A percentile compares a stretch with the other conserved stretches of the same genome.
phyloP scores from a whole-genome alignment of 2,888 invertebrate species.

The Octonoba sinensis region DNA sequence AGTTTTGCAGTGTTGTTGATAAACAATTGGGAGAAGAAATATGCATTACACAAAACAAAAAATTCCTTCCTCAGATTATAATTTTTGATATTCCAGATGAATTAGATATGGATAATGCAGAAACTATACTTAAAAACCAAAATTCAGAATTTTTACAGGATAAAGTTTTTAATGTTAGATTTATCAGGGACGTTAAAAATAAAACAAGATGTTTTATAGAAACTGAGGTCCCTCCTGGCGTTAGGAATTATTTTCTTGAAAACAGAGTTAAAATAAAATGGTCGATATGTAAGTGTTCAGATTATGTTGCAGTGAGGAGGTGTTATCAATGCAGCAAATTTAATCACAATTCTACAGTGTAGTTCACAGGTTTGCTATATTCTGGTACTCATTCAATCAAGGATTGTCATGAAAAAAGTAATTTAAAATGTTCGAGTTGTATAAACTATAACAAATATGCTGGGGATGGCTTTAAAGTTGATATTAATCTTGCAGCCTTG shows the following conservation, averaged over 20 bases:
- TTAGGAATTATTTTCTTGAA: constrained; percentile 11
- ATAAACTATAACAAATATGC: neutral
- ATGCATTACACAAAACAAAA: neutral
- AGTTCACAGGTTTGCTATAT: neutral
- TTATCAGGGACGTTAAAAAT: neutral
- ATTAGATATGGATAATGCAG: constrained; percentile 11
- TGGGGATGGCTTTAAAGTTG: neutral
- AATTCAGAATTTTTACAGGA: neutral
- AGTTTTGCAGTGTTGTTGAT: neutral
- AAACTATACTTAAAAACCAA: constrained; percentile 10
- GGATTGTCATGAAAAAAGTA: no score
- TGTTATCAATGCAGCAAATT: constrained; percentile 1
- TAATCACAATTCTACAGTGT: neutral
- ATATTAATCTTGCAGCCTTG: neutral
- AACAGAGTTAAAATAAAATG: constrained; percentile 2
- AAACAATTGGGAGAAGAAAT: constrained; percentile 7
- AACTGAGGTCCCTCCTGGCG: constrained; percentile 5
- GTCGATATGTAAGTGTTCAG: constrained; percentile 5
- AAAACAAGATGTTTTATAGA: neutral
- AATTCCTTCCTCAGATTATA: constrained; percentile 1
- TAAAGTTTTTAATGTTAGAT: constrained; percentile 1
- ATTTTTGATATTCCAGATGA: constrained; percentile 9
- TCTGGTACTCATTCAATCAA: neutral
- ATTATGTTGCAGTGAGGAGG: constrained; percentile 1
- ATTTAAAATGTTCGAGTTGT: neutral